Percentiles rank a stretch among this genome's conserved stretches.
phyloP scores from a whole-genome alignment of 2,888 invertebrate species.

The Rotaria magnacalcarata region DNA sequence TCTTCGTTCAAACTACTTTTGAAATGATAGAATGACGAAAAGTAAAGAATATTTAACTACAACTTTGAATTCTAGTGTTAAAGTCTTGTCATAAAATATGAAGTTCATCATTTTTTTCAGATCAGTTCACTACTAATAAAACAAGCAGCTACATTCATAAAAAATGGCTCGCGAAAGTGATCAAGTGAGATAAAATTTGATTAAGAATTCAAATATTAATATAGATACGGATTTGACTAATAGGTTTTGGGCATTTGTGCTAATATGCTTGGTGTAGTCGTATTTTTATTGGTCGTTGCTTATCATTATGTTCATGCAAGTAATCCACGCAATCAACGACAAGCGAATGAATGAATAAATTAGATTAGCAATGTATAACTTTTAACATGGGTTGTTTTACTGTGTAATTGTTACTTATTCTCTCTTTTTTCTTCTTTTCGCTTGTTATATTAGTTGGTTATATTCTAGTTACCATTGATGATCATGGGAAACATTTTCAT shows the following conservation, averaged over 20 bases:
- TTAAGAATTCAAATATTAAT: background rate
- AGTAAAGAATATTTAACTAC: too few relatives aligned
- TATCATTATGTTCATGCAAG: conserved; percentile 89
- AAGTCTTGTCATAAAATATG: too few relatives aligned
- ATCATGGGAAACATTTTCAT: background rate
- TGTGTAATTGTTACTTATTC: background rate
- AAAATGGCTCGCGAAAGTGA: conserved; percentile 3
- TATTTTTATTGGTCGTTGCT: conserved; percentile 79
- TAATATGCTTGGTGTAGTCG: conserved; percentile 82
- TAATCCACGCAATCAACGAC: conserved; percentile 49
- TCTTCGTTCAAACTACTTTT: too few relatives aligned
- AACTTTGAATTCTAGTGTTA: too few relatives aligned
- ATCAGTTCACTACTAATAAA: background rate
- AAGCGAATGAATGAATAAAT: background rate
- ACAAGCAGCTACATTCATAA: background rate
- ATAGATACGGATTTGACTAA: too few relatives aligned
- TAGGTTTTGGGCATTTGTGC: conserved; percentile 76
- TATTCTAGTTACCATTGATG: background rate
- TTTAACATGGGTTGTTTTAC: background rate
- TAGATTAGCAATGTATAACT: background rate
- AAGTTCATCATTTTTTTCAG: background rate
- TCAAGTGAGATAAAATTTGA: background rate
- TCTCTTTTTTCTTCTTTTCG: background rate
- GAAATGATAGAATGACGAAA: too few relatives aligned
- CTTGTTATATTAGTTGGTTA: conserved; percentile 1